Conservation (phyloP, 2,888 invertebrate genomes). For the Fragum sueziense region DNA sequence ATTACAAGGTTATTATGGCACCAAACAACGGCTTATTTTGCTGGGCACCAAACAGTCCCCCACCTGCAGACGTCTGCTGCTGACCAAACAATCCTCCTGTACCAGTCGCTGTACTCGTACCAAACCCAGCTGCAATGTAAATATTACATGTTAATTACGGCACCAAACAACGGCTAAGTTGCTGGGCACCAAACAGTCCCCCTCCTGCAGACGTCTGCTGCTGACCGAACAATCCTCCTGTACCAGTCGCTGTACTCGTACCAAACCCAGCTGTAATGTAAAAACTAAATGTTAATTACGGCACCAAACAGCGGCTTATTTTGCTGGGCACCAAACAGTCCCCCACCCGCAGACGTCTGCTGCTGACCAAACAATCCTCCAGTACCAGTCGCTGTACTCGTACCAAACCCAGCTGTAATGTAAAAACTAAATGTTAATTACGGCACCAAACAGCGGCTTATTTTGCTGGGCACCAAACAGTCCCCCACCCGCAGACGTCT, state of each 20-base stretch:
- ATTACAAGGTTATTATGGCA: no score
- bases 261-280: constrained; percentile 64
- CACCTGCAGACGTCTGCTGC: no score
- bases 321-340: no score
- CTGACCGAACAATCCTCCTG: constrained; percentile 81
- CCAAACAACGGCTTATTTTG: no score
- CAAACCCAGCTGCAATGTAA: not conserved
- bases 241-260: constrained; percentile 64
- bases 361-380: not conserved
- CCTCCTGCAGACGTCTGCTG: constrained; percentile 8
- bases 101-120: not conserved
- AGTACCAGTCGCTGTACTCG: not conserved
- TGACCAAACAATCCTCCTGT: not conserved
- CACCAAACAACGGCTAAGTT: constrained; percentile 72
- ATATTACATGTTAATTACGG: no score
- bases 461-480: constrained; percentile 26
- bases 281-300: not conserved
- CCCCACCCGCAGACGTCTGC: no score
- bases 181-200: constrained; percentile 57
- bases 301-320: no score
- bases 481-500: no score
- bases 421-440: constrained; percentile 15
- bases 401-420: not conserved
- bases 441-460: constrained; percentile 72
- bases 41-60: no score